Evolutionary conservation across 2,888 invertebrate genomes (phyloP).

Genomic region (Melinaea menophilus): DNA sequence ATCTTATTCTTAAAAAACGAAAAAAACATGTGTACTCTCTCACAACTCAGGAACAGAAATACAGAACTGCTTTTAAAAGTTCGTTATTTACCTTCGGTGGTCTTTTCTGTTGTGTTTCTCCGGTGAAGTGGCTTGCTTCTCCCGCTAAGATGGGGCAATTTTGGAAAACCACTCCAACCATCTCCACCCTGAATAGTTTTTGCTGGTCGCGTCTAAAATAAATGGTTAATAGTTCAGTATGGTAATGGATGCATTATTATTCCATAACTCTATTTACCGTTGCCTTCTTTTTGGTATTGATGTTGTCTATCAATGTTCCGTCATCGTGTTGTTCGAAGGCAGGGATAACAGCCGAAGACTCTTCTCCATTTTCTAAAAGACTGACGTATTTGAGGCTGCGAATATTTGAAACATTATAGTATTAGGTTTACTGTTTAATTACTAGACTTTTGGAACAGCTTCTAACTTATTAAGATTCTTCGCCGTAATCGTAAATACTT

Average conservation of each 20-base stretch:
- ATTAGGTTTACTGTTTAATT: background rate
- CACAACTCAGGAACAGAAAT: background rate
- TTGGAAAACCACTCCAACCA: conserved; percentile 65
- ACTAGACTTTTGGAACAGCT: too few species aligned
- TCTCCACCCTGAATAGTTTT: conserved; percentile 51
- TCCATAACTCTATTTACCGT: conserved; percentile 35
- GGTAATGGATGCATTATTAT: too few species aligned
- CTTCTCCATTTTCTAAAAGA: conserved; percentile 62
- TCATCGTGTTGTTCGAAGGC: conserved; percentile 50
- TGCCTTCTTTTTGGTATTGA: conserved; percentile 47
- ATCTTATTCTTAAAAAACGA: too few species aligned
- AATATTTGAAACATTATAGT: conserved; percentile 8
- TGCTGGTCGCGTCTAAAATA: conserved; percentile 19
- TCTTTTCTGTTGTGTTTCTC: conserved; percentile 51
- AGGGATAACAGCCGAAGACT: conserved; percentile 39
- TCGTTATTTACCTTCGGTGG: conserved; percentile 22
- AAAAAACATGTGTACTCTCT: too few species aligned
- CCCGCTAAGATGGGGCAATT: conserved; percentile 76
- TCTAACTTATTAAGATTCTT: too few species aligned
- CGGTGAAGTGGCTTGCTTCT: conserved; percentile 70
- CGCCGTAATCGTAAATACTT: too few species aligned
- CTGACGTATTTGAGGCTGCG: conserved; percentile 81
- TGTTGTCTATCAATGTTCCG: conserved; percentile 44
- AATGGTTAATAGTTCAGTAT: too few species aligned
- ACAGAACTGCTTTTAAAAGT: background rate